Conservation (phyloP, 2,113 vertebrate species). For the Hydrolagus affinis region DNA sequence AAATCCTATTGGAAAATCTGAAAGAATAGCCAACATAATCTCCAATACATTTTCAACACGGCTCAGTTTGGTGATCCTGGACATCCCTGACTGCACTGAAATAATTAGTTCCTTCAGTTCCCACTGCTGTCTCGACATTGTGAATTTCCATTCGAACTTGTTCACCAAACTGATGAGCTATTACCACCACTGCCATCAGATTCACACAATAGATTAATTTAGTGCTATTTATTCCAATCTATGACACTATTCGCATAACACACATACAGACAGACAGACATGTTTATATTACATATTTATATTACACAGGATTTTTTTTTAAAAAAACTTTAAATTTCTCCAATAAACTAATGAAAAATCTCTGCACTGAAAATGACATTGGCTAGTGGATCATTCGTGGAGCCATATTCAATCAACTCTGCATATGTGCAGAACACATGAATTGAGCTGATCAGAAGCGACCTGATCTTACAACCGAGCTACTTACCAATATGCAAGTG, state of each 20-base stretch:
- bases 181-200: background rate
- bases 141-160: background rate
- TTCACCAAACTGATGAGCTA: background rate
- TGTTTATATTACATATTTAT: too few species aligned
- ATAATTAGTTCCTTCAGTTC: background rate
- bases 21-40: background rate
- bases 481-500: conserved; percentile 84
- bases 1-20: background rate
- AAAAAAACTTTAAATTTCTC: too few species aligned
- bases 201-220: background rate
- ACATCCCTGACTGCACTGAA: background rate
- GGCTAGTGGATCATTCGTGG: too few species aligned
- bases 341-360: too few species aligned
- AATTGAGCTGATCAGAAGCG: too few species aligned
- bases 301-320: too few species aligned
- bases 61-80: background rate
- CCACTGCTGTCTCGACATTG: background rate
- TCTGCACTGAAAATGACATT: too few species aligned
- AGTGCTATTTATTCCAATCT: background rate
- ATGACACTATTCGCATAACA: too few species aligned
- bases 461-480: background rate
- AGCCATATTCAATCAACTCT: too few species aligned
- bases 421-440: too few species aligned
- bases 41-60: background rate
- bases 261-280: too few species aligned